phyloP scores from a whole-genome alignment of 1,140 invertebrate species.

The Drosophila murphyi region DNA sequence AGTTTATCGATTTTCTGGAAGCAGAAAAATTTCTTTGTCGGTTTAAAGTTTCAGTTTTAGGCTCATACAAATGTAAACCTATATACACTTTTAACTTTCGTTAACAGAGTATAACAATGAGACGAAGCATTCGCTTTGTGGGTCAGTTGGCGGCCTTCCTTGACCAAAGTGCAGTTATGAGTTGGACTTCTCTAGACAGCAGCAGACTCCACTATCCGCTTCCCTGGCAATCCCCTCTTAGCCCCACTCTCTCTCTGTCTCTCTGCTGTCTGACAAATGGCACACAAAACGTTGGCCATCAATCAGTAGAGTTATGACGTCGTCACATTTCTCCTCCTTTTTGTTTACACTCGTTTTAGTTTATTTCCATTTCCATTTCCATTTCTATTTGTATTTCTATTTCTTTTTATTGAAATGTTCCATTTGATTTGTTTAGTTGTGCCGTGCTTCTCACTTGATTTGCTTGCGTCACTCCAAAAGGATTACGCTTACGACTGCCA shows the following conservation, averaged over 20 bases:
- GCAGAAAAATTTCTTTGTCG: too few species aligned
- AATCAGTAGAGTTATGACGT: slow-evolving; percentile 75
- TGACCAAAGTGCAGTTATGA: slow-evolving; percentile 66
- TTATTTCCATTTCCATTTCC: background rate
- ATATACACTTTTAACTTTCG: too few species aligned
- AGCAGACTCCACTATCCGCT: too few species aligned
- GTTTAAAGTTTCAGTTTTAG: too few species aligned
- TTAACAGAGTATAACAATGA: too few species aligned
- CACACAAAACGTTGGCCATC: slow-evolving; percentile 69
- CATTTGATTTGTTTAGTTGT: slow-evolving; percentile 55
- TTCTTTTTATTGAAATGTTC: slow-evolving; percentile 56
- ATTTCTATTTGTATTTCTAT: slow-evolving; percentile 23
- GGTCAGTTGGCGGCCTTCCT: slow-evolving; percentile 61
- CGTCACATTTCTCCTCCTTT: slow-evolving; percentile 53
- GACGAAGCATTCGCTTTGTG: slow-evolving; percentile 3
- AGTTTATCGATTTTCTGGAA: too few species aligned
- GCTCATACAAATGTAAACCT: too few species aligned
- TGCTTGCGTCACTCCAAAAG: slow-evolving; percentile 22
- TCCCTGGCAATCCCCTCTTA: background rate
- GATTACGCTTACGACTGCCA: slow-evolving; percentile 28
- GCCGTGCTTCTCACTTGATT: slow-evolving; percentile 18
- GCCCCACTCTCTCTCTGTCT: slow-evolving; percentile 1
- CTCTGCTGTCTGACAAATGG: slow-evolving; percentile 60
- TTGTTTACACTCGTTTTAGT: slow-evolving; percentile 41
- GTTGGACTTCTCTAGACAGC: too few species aligned